Evolutionary conservation across 2,797 vertebrate species (phyloP), one percentile per base, ranked within the genome.

Genomic region (Chlorospingus semifuscus): DNA sequence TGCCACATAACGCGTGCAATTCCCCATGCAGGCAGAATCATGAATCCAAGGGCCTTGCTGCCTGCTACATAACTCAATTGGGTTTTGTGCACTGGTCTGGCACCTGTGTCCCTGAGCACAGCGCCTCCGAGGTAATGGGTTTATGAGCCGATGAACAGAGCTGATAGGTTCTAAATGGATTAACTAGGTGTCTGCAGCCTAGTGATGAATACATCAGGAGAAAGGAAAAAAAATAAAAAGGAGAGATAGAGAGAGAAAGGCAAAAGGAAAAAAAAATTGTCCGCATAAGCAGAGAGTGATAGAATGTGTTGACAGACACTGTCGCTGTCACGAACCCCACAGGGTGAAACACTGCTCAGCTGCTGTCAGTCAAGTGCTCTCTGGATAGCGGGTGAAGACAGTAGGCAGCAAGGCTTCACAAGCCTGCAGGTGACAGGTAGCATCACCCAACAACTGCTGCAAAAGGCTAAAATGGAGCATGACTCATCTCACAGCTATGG

Each of bases 131-230:
- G 97, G 97, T 98, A 98, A 98, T 98, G 97, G 96, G 96, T 98
- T 98, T 98, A 98, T 97, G 97, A 98, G 97, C 97, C 80, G 95
- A 98, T 98, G 98, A 98, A 98, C 98, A 98, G 98, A 97, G 95
- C 95, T 97, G 98, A 98, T 97, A 97, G 98, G 97, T 98, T 97
- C 97, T 98, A 98, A 98, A 98, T 97, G 97, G 98, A 98, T 98
- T 98, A 98, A 98, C 95, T 97, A 98, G 97, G 98, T 98, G 98
- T 98, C 97, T 98, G 96, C 95, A 97, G 96, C 91, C 96, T 94
- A 77, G 92, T 96, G 96, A 97, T 98, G 97, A 98, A 98, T 97
- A 98, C 89, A 97, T 97, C 96, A 97, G 92, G 59, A 47, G 59
- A 36, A 17, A 17, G 23, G 2, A 24, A 77, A 86, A 74, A 61